Conservation (phyloP, 1,140 invertebrate genomes). For the Odontomachus brunneus region DNA sequence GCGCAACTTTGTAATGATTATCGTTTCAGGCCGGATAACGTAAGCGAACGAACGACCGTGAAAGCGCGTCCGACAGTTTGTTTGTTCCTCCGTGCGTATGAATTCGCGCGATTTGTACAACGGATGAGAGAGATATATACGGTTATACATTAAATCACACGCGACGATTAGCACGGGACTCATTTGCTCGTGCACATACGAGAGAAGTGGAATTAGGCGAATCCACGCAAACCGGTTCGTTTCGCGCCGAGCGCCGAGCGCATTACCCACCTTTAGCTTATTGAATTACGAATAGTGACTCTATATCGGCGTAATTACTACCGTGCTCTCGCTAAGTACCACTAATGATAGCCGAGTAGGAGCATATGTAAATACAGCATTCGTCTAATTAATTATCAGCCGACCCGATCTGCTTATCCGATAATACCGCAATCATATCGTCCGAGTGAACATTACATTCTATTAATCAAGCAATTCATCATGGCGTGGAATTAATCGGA, state of each 20-base stretch:
- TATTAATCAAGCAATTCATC: slow-evolving; percentile 23
- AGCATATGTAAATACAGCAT: slow-evolving; percentile 45
- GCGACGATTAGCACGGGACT: slow-evolving; percentile 51
- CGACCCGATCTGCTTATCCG: slow-evolving; percentile 23
- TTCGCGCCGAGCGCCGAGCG: slow-evolving; percentile 25
- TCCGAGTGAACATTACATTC: not conserved
- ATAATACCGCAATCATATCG: slow-evolving; percentile 15
- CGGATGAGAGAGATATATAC: not conserved
- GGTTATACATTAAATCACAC: slow-evolving; percentile 49
- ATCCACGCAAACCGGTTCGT: slow-evolving; percentile 67
- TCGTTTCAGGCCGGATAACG: not conserved
- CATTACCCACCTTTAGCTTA: slow-evolving; percentile 55
- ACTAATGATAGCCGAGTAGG: slow-evolving; percentile 43
- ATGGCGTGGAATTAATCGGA: not conserved
- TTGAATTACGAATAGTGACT: slow-evolving; percentile 55
- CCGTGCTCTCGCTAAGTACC: slow-evolving; percentile 33
- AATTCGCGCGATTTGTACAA: slow-evolving; percentile 20
- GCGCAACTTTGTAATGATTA: not conserved
- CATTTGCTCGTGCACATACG: slow-evolving; percentile 33
- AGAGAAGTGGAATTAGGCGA: slow-evolving; percentile 58
- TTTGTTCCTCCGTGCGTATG: not conserved
- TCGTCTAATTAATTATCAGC: slow-evolving; percentile 50
- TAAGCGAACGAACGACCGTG: slow-evolving; percentile 2
- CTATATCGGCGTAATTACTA: slow-evolving; percentile 53
- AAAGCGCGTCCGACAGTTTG: not conserved